These are phyloP conservation scores for Rhineura floridana DNA, from an alignment of 2,113 vertebrate genomes.

Conservation along the genomic window DNA sequence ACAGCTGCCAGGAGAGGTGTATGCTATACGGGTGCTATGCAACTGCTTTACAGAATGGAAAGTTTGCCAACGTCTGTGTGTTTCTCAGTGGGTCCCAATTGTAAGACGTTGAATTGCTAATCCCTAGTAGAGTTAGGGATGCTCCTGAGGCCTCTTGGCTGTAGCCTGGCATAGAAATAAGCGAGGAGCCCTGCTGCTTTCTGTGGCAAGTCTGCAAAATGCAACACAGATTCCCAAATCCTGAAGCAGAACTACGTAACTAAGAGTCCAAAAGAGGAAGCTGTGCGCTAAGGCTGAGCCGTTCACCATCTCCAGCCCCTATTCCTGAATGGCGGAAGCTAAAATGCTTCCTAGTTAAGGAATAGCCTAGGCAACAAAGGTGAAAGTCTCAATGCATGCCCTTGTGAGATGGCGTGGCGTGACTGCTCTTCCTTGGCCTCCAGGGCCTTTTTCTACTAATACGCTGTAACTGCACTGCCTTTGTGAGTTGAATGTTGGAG, in stretches of 20 bases:
- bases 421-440: no score
- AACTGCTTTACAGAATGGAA: constrained; percentile 56
- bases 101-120: constrained; percentile 42
- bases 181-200: no score
- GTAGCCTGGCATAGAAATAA: no score
- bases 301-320: background rate
- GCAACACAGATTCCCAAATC: background rate
- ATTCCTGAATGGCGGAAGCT: no score
- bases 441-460: background rate
- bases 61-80: constrained; percentile 30
- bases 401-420: no score
- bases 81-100: constrained; percentile 55
- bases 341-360: background rate
- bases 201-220: no score
- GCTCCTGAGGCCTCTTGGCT: constrained; percentile 48
- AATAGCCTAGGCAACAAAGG: background rate
- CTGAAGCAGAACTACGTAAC: no score
- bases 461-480: background rate
- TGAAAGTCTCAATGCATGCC: background rate
- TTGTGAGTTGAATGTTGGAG: no score
- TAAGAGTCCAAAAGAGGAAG: no score
- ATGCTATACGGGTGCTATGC: constrained; percentile 39
- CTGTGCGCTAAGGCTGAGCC: background rate
- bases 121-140: background rate
- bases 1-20: constrained; percentile 59